Evolutionary conservation across 2,113 vertebrate species (phyloP), one percentile per base, ranked within the genome.

Genomic region (Marcusenius ussheri): DNA sequence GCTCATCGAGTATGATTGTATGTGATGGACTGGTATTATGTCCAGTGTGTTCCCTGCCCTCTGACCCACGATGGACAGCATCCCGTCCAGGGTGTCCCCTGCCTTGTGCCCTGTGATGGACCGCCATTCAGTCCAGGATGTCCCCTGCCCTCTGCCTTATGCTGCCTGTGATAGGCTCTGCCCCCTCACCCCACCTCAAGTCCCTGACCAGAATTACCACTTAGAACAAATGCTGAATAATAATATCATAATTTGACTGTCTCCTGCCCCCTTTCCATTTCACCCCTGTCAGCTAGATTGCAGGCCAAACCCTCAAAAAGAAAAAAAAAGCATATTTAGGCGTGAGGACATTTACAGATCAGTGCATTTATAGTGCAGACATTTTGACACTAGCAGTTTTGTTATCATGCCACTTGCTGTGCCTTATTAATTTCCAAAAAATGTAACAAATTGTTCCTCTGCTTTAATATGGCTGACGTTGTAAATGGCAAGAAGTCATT

Each of bases 401-500:
- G 11, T 53, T 56, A 35, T 53, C n/a, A 19, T 6, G 5, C 85
- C 31, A 51, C 21, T 53, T 51, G 80, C 80, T 24, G 6, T 21
- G 35, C 39, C 42, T 24, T 84, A 47, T 87, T 56, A 7, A 56
- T 87, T 56, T 35, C 31, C 47, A 35, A n/a, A 39, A 53, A 87
- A 87, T 50, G 47, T 42, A 51, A 53, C 19, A 53, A 35, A 56
- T 87, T 53, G 15, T 51, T 53, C 24, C 46, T 39, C 50, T 53
- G 85, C 50, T 89, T 90, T 90, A 77, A 42, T 90, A 86, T 90
- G 58, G 80, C 24, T 85, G 89, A 89, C n/a, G 21, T 90, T 47
- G 39, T 90, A 91, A 70, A 91, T 91, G 90, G 50, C 88, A 88
- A 35, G 58, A 50, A 83, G 51, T 35, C 90, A 84, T 91, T 89